Conservation (phyloP, 2,797 vertebrate species). For the Siniperca undulata region DNA sequence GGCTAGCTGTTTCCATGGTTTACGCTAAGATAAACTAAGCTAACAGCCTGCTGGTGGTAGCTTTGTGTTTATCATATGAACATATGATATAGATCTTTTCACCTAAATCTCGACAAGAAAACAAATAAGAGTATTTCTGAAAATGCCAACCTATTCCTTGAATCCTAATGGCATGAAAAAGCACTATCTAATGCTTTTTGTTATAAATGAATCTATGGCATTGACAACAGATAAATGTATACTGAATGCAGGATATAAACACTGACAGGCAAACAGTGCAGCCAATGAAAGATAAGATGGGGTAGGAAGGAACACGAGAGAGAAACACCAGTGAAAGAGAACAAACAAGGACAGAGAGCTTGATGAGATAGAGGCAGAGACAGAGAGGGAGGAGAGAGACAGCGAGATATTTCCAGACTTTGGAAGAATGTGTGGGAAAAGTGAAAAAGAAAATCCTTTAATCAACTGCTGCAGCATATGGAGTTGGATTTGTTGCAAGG, state of each 20-base stretch:
- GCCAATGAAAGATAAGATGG: not conserved
- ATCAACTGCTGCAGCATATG: conserved; percentile 47
- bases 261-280: not conserved
- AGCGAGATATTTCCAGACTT: not conserved
- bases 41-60: not conserved
- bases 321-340: not conserved
- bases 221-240: not conserved
- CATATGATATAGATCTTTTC: not conserved
- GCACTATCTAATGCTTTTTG: not conserved
- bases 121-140: no score
- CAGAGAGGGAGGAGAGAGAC: not conserved
- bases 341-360: not conserved
- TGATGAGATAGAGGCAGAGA: not conserved
- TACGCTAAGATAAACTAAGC: not conserved
- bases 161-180: not conserved
- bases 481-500: conserved; percentile 43
- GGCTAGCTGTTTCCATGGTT: not conserved
- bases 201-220: not conserved
- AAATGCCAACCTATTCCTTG: not conserved
- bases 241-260: not conserved
- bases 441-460: conserved; percentile 50
- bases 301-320: not conserved
- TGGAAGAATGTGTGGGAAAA: conserved; percentile 67
- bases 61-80: not conserved
- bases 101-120: not conserved